Base-by-base conservation (phyloP, 2,113 vertebrate species). In the Danionella cerebrum region DNA sequence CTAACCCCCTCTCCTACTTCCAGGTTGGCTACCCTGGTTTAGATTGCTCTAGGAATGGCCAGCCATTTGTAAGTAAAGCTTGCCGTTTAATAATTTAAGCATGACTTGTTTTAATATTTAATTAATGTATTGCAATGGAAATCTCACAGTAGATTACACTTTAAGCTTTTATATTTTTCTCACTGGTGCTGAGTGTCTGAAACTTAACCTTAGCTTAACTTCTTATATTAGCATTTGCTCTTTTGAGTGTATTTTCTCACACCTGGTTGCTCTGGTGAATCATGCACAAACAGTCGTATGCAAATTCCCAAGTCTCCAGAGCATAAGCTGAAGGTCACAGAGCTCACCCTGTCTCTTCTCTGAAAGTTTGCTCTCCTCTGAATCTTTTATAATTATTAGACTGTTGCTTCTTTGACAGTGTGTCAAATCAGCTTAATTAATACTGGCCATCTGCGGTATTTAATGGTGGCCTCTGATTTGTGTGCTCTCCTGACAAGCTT, bases 301-400 rank as follows among this genome's bases (percentile, higher is more conserved):
- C 48, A 64, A 64, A 64, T 64, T 36, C 27, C 6, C 3, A 11
- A n/a, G 27, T 21, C 38, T 60, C 42, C 2, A 22, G 59, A 64
- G 42, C 36, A 48, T 64, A 6, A 36, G 29, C 57, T 60, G 27
- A 64, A 63, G 59, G 59, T 64, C 44, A n/a, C 12, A 27, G 25
- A 6, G 13, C 12, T 36, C 42, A 48, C 44, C 22, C 39, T 29
- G 38, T 14, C 57, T 10, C 24, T 63, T 59, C 38, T n/a, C 38
- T 59, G 22, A 59, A 59, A 42, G 24, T 60, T 64, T 64, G 18
- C 59, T 48, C 27, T 63, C 59, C 1, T 48, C 29, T 14, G 27
- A 63, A 63, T 63, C 27, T 11, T 63, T n/a, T 48, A 64, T 48
- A 33, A 64, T 62, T 47, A 29, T 60, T 60, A 59, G 51, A 53